phyloP scores from a whole-genome alignment of 2,113 vertebrate species.

The Larimichthys polyactis region DNA sequence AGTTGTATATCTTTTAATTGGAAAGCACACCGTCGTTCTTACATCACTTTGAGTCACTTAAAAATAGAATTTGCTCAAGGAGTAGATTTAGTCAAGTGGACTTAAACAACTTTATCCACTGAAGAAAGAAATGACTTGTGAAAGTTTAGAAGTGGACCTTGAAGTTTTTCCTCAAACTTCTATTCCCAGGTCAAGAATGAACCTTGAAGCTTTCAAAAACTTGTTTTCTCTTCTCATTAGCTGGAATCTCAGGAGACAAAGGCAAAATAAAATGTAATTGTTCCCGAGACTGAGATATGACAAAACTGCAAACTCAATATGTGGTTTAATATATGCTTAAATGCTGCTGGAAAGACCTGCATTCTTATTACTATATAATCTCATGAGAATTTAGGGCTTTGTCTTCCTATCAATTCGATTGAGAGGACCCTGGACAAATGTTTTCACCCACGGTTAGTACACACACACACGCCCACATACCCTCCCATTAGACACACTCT shows the following conservation, averaged over 20 bases:
- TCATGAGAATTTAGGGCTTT: slow-evolving; percentile 20
- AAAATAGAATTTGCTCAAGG: slow-evolving; percentile 7
- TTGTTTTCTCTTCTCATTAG: neutral
- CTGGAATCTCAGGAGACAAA: neutral
- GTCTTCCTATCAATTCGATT: slow-evolving; percentile 34
- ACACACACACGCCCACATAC: slow-evolving; percentile 26
- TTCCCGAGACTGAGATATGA: neutral
- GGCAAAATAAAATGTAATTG: neutral
- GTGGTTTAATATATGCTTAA: slow-evolving; percentile 1
- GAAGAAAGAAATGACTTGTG: neutral
- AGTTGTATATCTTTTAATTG: slow-evolving; percentile 13
- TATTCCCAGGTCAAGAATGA: neutral
- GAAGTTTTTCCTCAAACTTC: neutral
- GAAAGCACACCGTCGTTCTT: neutral
- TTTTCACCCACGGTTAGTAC: slow-evolving; percentile 2
- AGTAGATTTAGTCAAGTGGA: neutral
- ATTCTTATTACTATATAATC: neutral
- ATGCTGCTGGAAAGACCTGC: slow-evolving; percentile 20
- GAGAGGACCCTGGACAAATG: slow-evolving; percentile 26
- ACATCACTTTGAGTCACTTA: neutral
- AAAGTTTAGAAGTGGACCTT: neutral
- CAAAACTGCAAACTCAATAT: slow-evolving; percentile 3
- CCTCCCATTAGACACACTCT: slow-evolving; percentile 49
- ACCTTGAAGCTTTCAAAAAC: neutral
- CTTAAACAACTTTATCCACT: neutral